These are phyloP conservation scores for Pseudorhiza aurosa DNA, from an alignment of 30 jellyfish, hydroid and myxozoan genomes.

Conservation along the genomic window DNA sequence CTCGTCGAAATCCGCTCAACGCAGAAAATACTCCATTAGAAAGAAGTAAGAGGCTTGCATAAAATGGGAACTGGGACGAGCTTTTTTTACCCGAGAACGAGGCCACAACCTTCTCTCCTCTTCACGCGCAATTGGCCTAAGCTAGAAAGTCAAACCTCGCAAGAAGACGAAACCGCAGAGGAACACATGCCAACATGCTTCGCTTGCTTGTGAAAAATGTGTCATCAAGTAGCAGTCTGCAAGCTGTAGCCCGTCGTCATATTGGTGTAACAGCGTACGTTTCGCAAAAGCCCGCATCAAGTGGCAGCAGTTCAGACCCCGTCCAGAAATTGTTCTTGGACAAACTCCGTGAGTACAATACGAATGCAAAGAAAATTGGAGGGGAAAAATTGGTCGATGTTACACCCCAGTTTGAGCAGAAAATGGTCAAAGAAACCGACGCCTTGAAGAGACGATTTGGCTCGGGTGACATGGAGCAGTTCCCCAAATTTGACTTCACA, in stretches of 20 bases:
- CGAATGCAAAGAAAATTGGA: conserved; percentile 66
- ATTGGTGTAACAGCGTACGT: conserved; percentile 57
- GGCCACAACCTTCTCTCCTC: neutral
- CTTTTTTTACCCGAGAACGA: neutral
- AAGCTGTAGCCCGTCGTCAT: conserved; percentile 42
- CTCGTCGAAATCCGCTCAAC: no score
- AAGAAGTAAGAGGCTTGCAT: no score
- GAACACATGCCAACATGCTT: neutral
- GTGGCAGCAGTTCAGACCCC: conserved; percentile 70
- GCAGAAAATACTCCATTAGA: no score
- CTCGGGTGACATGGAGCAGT: conserved; percentile 79
- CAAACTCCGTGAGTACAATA: conserved; percentile 71
- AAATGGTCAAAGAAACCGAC: conserved; percentile 64
- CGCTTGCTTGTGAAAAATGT: conserved; percentile 1
- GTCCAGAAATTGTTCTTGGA: conserved; percentile 82
- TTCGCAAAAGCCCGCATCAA: conserved; percentile 25
- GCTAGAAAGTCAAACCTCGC: neutral
- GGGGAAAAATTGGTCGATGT: conserved; percentile 78
- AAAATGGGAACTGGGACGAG: conserved; percentile 26
- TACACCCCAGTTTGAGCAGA: conserved; percentile 67
- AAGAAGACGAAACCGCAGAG: neutral
- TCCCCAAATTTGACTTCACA: conserved; percentile 83
- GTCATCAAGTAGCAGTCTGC: neutral
- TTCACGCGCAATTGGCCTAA: neutral
- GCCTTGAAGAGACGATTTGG: conserved; percentile 84